phyloP scores from a whole-genome alignment of 2,113 vertebrate species.

The Crotophaga sulcirostris region DNA sequence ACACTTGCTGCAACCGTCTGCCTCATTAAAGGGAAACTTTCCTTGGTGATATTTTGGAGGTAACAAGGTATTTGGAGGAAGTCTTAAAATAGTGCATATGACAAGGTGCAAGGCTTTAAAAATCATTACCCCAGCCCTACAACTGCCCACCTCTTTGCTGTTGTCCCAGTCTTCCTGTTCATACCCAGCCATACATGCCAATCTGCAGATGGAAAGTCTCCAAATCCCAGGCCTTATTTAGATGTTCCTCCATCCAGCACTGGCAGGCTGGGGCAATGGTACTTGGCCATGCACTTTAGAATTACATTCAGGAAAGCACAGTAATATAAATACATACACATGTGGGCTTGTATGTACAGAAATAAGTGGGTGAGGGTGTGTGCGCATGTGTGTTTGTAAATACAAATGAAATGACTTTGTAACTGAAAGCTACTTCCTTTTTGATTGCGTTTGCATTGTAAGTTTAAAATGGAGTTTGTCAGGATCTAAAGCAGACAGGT shows the following conservation, averaged over 20 bases:
- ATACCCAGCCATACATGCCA: neutral
- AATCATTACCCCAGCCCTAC: neutral
- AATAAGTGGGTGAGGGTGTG: neutral
- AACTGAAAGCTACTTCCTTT: neutral
- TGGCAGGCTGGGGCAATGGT: neutral
- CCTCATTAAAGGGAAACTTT: neutral
- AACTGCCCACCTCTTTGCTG: rapidly evolving
- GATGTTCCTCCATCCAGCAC: neutral
- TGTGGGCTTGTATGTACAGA: neutral
- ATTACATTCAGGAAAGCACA: neutral
- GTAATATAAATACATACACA: neutral
- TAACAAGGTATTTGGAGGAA: neutral
- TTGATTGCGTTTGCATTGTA: neutral
- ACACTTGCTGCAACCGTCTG: neutral
- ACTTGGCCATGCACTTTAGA: neutral
- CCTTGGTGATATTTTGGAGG: neutral
- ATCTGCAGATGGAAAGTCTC: neutral
- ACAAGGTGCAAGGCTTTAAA: neutral
- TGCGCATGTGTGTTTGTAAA: neutral
- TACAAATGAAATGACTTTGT: neutral
- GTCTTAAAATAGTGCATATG: neutral
- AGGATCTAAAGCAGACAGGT: neutral
- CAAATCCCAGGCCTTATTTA: neutral
- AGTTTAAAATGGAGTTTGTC: neutral
- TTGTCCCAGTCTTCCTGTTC: neutral